Evolutionary conservation across 53 echinoderm and acorn worm genomes (phyloP).

Genomic region (Astropecten irregularis): DNA sequence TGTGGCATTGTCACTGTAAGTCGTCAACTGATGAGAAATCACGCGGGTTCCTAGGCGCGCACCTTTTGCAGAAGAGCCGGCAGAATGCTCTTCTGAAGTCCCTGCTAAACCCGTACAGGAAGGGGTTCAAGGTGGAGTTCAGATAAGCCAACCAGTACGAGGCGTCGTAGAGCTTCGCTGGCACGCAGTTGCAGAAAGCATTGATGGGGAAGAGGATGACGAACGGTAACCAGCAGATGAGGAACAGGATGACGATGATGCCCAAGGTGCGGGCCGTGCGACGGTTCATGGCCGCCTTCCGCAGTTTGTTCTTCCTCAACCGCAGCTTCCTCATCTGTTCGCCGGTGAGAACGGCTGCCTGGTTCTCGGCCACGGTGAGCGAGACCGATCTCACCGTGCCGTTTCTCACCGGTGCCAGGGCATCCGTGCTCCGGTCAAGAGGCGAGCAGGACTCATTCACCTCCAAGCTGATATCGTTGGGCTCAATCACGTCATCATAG

Average conservation of each 20-base stretch:
- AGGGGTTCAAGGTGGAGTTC: conserved; percentile 79
- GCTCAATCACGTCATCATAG: background rate
- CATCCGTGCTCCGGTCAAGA: background rate
- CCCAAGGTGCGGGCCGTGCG: conserved; percentile 72
- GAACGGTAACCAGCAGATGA: conserved; percentile 71
- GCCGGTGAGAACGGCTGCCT: background rate
- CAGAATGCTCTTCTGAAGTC: conserved; percentile 76
- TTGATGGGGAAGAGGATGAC: conserved; percentile 71
- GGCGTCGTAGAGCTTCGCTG: conserved; percentile 60
- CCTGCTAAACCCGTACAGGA: conserved; percentile 72
- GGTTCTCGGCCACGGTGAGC: background rate
- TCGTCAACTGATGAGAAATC: too few species aligned
- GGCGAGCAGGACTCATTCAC: background rate
- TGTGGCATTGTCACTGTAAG: too few species aligned
- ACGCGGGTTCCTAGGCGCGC: too few species aligned
- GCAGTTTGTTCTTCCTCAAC: background rate
- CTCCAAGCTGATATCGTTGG: background rate
- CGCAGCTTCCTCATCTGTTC: conserved; percentile 34
- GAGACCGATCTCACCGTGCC: background rate
- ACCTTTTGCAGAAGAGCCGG: conserved; percentile 30
- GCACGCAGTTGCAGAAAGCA: conserved; percentile 71
- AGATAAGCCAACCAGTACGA: conserved; percentile 73
- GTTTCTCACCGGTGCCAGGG: background rate
- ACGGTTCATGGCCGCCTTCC: conserved; percentile 44
- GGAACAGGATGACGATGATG: conserved; percentile 69